These are phyloP conservation scores for Platichthys stellatus DNA, from an alignment of 2,113 vertebrate species.

Conservation along the genomic window DNA sequence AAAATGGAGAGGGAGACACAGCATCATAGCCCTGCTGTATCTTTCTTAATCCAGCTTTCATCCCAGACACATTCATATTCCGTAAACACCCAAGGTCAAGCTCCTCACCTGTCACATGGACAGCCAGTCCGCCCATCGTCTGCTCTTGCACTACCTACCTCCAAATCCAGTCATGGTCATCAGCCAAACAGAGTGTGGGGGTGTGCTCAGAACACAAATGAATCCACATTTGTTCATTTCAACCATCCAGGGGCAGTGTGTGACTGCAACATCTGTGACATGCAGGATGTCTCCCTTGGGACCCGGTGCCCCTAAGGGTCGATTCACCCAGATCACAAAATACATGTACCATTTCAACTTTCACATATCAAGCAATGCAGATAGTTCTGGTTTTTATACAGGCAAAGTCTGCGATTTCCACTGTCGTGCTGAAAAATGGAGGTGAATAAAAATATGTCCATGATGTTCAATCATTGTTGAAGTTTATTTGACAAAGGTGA, in stretches of 20 bases:
- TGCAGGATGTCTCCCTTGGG: slow-evolving; percentile 24
- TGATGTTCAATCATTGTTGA: too few species aligned
- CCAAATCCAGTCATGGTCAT: slow-evolving; percentile 48
- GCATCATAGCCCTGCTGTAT: slow-evolving; percentile 11
- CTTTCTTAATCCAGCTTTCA: slow-evolving; percentile 37
- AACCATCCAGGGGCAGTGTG: neutral
- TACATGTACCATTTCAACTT: too few species aligned
- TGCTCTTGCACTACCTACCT: slow-evolving; percentile 32
- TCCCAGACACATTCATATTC: slow-evolving; percentile 31
- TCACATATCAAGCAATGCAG: neutral
- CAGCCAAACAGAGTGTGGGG: slow-evolving; percentile 33
- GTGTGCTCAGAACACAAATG: slow-evolving; percentile 17
- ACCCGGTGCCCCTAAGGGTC: slow-evolving; percentile 6
- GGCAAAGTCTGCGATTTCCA: neutral
- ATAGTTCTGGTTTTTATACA: neutral
- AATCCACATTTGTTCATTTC: slow-evolving; percentile 12
- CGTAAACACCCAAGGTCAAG: slow-evolving; percentile 38
- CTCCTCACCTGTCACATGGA: slow-evolving; percentile 45
- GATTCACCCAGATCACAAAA: slow-evolving; percentile 35
- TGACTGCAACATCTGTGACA: slow-evolving; percentile 13
- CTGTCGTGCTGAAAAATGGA: neutral
- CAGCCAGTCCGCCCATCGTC: slow-evolving; percentile 39
- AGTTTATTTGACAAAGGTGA: too few species aligned
- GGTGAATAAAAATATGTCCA: too few species aligned
- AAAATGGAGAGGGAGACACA: slow-evolving; percentile 33